These are phyloP conservation scores for Etheostoma perlongum DNA, from an alignment of 2,797 vertebrate species.

Conservation along the genomic window DNA sequence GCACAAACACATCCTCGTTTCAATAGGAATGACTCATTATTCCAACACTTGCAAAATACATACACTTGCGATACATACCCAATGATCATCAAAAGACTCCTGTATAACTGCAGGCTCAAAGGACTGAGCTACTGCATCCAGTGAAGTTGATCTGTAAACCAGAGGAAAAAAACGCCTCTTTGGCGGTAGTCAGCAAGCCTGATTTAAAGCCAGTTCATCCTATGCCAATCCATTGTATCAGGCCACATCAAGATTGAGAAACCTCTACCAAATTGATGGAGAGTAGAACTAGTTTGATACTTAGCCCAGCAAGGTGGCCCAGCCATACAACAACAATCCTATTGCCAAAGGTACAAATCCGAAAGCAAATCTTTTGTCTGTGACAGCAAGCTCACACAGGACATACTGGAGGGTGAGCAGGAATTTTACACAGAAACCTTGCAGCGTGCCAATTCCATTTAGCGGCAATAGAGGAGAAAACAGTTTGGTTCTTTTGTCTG, in stretches of 20 bases:
- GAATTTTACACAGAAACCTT: slow-evolving; percentile 88
- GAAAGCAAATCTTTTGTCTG: slow-evolving; percentile 84
- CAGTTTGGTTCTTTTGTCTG: background rate
- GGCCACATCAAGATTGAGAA: slow-evolving; percentile 34
- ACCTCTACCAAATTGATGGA: slow-evolving; percentile 36
- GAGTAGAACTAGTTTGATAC: slow-evolving; percentile 50
- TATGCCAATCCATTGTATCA: slow-evolving; percentile 47
- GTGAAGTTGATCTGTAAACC: slow-evolving; percentile 89
- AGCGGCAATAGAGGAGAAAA: slow-evolving; percentile 49
- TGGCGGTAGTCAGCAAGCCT: slow-evolving; percentile 31
- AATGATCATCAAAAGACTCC: slow-evolving; percentile 85
- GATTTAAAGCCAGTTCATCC: slow-evolving; percentile 34
- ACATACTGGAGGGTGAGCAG: slow-evolving; percentile 90
- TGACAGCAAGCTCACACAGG: slow-evolving; percentile 87
- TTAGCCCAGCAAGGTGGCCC: slow-evolving; percentile 88
- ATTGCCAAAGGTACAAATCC: slow-evolving; percentile 86
- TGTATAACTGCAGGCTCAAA: slow-evolving; percentile 86
- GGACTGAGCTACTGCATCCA: slow-evolving; percentile 89
- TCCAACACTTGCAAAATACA: background rate
- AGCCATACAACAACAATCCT: slow-evolving; percentile 85
- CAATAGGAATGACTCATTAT: slow-evolving; percentile 17
- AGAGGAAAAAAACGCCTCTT: slow-evolving; percentile 39
- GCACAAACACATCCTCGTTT: background rate
- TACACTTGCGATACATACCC: slow-evolving; percentile 58
- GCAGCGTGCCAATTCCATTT: slow-evolving; percentile 73